Evolutionary conservation across 1,140 invertebrate species (phyloP).

Genomic region (Papilio xuthus): DNA sequence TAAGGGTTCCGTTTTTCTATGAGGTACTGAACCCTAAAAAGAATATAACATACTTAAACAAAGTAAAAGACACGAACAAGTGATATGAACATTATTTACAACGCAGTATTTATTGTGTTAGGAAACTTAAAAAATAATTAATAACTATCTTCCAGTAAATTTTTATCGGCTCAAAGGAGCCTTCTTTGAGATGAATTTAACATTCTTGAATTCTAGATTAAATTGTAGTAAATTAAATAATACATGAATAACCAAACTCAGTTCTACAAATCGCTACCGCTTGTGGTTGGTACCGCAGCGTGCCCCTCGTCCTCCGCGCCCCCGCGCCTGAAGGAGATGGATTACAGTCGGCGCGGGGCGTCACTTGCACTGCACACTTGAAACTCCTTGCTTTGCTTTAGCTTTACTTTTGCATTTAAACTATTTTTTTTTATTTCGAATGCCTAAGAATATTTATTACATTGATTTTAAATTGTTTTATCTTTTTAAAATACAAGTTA

Average conservation of each 20-base stretch:
- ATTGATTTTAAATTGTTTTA: background rate
- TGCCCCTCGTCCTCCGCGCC: background rate
- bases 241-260: background rate
- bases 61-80: background rate
- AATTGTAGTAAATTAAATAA: background rate
- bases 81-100: background rate
- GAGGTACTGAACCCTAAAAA: no score
- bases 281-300: background rate
- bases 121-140: no score
- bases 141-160: no score
- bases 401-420: no score
- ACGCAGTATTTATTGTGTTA: no score
- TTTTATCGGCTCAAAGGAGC: no score
- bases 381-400: no score
- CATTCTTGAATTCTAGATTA: no score
- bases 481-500: no score
- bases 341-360: background rate
- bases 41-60: background rate
- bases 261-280: background rate
- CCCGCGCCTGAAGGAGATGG: conserved; percentile 17
- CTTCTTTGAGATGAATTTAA: no score
- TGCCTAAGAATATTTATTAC: background rate
- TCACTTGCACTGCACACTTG: background rate
- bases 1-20: no score
- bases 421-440: conserved; percentile 1